A percentile compares a stretch with the other conserved stretches of the same genome.
Conservation (phyloP, 1,140 invertebrate genomes). For the Diachasmimorpha longicaudata region DNA sequence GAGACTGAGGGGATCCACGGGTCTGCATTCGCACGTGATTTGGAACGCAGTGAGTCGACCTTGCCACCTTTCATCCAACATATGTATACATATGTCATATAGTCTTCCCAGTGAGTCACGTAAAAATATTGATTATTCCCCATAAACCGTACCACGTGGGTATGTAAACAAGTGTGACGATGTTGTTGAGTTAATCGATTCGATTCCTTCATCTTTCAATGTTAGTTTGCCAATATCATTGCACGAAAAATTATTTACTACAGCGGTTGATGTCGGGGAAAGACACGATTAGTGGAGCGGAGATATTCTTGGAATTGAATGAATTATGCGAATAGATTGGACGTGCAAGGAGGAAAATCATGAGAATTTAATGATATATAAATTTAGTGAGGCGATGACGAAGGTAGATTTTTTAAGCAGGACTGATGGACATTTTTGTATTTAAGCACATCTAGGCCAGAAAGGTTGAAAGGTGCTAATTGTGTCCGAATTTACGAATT, state of each 20-base stretch:
- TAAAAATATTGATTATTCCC: constrained; percentile 54
- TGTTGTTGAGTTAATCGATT: constrained; percentile 21
- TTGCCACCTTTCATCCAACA: constrained; percentile 31
- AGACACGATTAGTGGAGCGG: neutral
- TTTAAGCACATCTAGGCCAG: too few relatives aligned
- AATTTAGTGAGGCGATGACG: neutral
- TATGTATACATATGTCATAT: neutral
- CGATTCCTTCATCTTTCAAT: neutral
- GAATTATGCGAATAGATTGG: neutral
- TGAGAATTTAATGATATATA: neutral
- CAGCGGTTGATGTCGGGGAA: neutral
- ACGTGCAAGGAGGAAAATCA: neutral
- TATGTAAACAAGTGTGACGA: constrained; percentile 1
- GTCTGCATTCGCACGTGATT: constrained; percentile 27
- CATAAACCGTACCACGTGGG: constrained; percentile 23
- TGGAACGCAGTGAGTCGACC: constrained; percentile 31
- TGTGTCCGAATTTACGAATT: too few relatives aligned
- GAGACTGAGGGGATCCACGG: constrained; percentile 20
- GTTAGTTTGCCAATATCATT: neutral
- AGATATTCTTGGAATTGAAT: neutral
- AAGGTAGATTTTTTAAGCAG: neutral
- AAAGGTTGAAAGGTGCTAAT: too few relatives aligned
- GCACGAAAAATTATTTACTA: neutral
- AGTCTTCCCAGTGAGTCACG: constrained; percentile 43
- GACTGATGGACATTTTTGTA: too few relatives aligned